These are phyloP conservation scores for Lymantria monacha DNA, from an alignment of 2,888 invertebrate genomes.

Conservation along the genomic window DNA sequence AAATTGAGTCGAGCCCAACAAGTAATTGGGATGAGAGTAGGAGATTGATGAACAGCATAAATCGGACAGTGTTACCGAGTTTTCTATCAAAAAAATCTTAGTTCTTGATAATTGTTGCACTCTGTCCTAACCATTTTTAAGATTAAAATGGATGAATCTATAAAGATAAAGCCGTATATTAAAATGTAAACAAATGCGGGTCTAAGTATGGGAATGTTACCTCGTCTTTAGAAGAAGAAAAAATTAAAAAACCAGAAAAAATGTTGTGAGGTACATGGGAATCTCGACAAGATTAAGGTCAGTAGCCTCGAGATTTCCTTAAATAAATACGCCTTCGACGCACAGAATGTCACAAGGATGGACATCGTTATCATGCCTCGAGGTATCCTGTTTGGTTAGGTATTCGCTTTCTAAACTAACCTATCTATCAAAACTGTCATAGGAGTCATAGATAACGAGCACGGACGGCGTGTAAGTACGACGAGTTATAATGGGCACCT, in stretches of 20 bases:
- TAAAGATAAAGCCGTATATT: not conserved
- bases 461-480: conserved; percentile 36
- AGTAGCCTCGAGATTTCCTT: conserved; percentile 43
- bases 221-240: conserved; percentile 8
- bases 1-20: no score
- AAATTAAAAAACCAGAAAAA: conserved; percentile 18
- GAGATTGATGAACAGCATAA: no score
- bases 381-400: conserved; percentile 70
- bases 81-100: no score
- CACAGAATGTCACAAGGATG: conserved; percentile 51
- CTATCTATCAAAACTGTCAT: conserved; percentile 76
- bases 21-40: no score
- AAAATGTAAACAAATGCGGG: not conserved
- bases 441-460: conserved; percentile 60
- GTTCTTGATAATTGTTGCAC: no score
- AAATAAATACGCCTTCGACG: conserved; percentile 37
- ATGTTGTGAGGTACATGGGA: conserved; percentile 23
- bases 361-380: conserved; percentile 59
- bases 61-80: no score
- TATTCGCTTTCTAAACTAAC: conserved; percentile 59
- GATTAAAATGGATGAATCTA: no score
- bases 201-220: conserved; percentile 2
- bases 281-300: conserved; percentile 35
- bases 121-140: no score
- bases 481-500: conserved; percentile 1